Evolutionary conservation across 1,140 invertebrate genomes (phyloP), one percentile per base, ranked within the genome.

Genomic region (Grapholita molesta): DNA sequence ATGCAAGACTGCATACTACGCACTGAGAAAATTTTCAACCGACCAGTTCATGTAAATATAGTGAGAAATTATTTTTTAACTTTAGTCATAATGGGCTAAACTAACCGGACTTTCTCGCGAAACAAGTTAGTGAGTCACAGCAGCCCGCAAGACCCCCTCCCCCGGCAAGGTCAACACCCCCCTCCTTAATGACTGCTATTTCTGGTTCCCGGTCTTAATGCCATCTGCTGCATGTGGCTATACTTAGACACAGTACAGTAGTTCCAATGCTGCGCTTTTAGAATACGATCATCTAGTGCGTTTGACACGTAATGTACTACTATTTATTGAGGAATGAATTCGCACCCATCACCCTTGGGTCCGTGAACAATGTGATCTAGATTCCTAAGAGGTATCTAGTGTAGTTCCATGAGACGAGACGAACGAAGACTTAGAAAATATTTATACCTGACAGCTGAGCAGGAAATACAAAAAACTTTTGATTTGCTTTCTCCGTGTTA

Each of bases 161-260:
- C 66, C 84, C 74, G 77, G 72, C 87, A 89, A 89, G 87, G 87
- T 85, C 85, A 87, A 84, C 75, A 79, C 76, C 83, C 78, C 82
- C 67, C 80, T 76, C 70, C 69, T 66, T 77, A 68, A 74, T 67
- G 71, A 66, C 71, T 73, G 70, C 74, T 82, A 84, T 86, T 86
- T 79, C 76, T 69, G 77, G 78, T 76, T 71, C 66, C 57, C 66
- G 68, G 33, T 64, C 67, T 57, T 57, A 28, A 57, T 48, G 42
- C 24, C 53, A 57, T 57, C 23, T 28, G 53, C 53, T 57, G 21
- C 42, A 48, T 38, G 42, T 28, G 11, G 24, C 53, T 57, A 28
- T 25, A 57, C 21, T 25, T 57, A 57, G 24, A 57, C 25, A 3
- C n/a, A 18, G 21, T 21, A 21, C 42, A 48, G 42, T 48, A 48